Conservation (phyloP, 2,113 vertebrate genomes). For the Vicugna pacos region DNA sequence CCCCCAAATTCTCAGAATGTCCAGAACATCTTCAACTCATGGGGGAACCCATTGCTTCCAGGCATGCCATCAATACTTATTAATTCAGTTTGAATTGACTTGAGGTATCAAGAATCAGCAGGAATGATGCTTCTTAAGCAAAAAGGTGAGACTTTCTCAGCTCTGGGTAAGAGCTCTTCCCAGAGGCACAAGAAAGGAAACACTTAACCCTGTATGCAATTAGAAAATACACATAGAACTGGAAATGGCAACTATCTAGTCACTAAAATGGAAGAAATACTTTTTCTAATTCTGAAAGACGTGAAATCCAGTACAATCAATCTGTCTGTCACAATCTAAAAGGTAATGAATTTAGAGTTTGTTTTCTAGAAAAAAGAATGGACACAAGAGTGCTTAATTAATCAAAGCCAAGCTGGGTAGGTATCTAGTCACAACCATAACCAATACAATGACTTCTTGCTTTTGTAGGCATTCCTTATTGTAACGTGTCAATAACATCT, state of each 20-base stretch:
- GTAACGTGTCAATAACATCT: neutral
- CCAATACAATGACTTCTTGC: neutral
- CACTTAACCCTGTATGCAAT: neutral
- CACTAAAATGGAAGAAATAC: neutral
- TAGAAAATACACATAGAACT: neutral
- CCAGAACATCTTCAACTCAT: neutral
- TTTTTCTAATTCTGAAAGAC: neutral
- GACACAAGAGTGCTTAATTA: neutral
- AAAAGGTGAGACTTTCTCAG: neutral
- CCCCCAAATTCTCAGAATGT: neutral
- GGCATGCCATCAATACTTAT: neutral
- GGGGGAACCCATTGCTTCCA: neutral
- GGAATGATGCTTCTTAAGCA: neutral
- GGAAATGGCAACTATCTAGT: neutral
- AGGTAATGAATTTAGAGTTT: neutral
- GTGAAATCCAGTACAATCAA: neutral
- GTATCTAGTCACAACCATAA: neutral
- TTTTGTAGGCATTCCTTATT: neutral
- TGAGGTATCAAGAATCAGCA: neutral
- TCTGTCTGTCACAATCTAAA: neutral
- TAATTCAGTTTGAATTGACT: neutral
- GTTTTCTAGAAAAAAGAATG: slow-evolving; percentile 13
- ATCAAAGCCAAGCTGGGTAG: neutral
- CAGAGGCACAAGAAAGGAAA: neutral
- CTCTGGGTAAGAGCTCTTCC: neutral